Conservation (phyloP, 1,140 invertebrate species). For the Streblospio benedicti region DNA sequence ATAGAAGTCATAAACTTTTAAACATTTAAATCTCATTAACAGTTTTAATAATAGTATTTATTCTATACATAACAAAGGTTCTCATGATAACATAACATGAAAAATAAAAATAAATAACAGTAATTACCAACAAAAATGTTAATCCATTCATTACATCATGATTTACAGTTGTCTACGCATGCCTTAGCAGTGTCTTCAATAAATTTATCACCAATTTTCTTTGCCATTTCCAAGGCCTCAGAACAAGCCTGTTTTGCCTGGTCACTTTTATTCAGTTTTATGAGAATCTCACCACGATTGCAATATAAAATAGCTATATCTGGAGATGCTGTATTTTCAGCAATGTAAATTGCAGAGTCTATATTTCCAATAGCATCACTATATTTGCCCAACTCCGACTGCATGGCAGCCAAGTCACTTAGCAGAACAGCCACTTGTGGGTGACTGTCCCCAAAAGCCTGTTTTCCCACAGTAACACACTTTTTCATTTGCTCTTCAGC, state of each 20-base stretch:
- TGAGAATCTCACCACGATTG: constrained; percentile 68
- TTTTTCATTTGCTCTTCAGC: constrained; percentile 60
- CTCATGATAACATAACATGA: too few relatives aligned
- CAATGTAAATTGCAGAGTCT: constrained; percentile 61
- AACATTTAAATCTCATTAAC: too few relatives aligned
- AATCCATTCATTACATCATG: too few relatives aligned
- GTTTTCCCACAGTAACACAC: constrained; percentile 59
- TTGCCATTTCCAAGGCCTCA: constrained; percentile 61
- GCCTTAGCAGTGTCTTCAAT: constrained; percentile 58
- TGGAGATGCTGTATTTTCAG: constrained; percentile 53
- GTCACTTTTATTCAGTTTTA: constrained; percentile 60
- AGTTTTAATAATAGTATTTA: too few relatives aligned
- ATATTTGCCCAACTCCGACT: constrained; percentile 57
- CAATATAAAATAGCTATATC: constrained; percentile 63
- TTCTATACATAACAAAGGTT: too few relatives aligned
- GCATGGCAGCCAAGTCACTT: constrained; percentile 75
- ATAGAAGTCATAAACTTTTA: too few relatives aligned
- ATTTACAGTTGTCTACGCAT: too few relatives aligned
- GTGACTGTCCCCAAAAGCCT: constrained; percentile 58
- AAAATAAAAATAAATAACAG: too few relatives aligned
- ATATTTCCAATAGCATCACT: constrained; percentile 64
- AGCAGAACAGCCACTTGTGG: constrained; percentile 68
- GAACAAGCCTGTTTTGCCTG: constrained; percentile 65
- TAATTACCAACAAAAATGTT: too few relatives aligned
- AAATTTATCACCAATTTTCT: constrained; percentile 56